Conservation (phyloP, 1,140 invertebrate genomes). For the Andrena cerasifolii region DNA sequence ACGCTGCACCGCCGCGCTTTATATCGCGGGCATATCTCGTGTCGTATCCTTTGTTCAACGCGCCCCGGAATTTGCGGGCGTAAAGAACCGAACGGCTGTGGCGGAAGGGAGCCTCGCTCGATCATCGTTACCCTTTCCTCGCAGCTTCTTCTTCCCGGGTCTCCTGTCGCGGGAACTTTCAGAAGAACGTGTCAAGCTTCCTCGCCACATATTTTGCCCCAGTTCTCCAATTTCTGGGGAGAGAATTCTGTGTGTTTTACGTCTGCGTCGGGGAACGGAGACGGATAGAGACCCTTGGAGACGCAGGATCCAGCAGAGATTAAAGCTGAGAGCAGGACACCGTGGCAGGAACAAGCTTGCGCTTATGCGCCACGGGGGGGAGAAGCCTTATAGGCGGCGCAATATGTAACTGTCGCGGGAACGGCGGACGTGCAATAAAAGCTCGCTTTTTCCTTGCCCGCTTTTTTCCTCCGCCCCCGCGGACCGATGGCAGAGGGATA, state of each 20-base stretch:
- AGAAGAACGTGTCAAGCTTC: no score
- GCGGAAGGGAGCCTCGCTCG: not conserved
- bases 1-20: no score
- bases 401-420: slow-evolving; percentile 73
- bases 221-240: no score
- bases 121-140: slow-evolving; percentile 16
- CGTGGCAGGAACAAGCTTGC: not conserved
- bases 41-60: slow-evolving; percentile 16
- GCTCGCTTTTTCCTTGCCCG: slow-evolving; percentile 52
- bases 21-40: not conserved
- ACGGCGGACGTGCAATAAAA: slow-evolving; percentile 66
- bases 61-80: no score
- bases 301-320: no score
- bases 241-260: no score
- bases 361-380: not conserved
- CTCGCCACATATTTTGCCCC: no score
- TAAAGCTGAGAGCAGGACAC: no score
- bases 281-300: no score
- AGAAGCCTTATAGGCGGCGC: slow-evolving; percentile 55
- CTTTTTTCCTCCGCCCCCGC: slow-evolving; percentile 47
- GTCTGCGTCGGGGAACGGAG: no score
- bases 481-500: slow-evolving; percentile 34
- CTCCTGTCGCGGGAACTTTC: no score
- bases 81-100: slow-evolving; percentile 10
- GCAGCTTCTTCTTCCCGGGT: not conserved